These are phyloP conservation scores for Oophaga sylvatica DNA, from an alignment of 2,797 vertebrate species.

Conservation along the genomic window DNA sequence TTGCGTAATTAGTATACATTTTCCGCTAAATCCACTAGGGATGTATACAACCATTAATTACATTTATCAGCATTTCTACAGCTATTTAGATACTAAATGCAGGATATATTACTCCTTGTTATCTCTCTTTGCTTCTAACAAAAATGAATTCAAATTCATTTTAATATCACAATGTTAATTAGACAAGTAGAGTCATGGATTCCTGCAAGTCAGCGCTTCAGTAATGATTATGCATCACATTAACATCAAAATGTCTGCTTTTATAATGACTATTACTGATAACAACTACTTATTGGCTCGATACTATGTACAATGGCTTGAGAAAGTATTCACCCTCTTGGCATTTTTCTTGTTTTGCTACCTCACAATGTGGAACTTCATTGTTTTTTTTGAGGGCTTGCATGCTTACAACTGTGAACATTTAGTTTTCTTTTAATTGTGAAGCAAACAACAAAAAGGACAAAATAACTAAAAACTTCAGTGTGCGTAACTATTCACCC, in stretches of 20 bases:
- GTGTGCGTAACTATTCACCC: too few species aligned
- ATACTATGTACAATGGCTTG: not conserved
- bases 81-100: constrained; percentile 63
- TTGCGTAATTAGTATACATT: constrained; percentile 39
- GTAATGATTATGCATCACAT: constrained; percentile 32
- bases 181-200: constrained; percentile 25
- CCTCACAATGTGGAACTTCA: too few species aligned
- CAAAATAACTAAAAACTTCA: too few species aligned
- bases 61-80: constrained; percentile 58
- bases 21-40: constrained; percentile 56
- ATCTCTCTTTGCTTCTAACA: constrained; percentile 55
- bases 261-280: not conserved
- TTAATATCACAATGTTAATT: constrained; percentile 59
- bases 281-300: not conserved
- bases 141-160: constrained; percentile 61
- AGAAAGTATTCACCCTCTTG: too few species aligned
- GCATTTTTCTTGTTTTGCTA: too few species aligned
- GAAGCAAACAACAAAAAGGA: too few species aligned
- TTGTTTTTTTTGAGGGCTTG: too few species aligned
- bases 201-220: constrained; percentile 24
- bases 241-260: not conserved
- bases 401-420: too few species aligned
- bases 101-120: constrained; percentile 59
- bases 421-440: too few species aligned
- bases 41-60: constrained; percentile 51